These are phyloP conservation scores for Archivesica marissinica DNA, from an alignment of 1,140 invertebrate species.

Conservation along the genomic window DNA sequence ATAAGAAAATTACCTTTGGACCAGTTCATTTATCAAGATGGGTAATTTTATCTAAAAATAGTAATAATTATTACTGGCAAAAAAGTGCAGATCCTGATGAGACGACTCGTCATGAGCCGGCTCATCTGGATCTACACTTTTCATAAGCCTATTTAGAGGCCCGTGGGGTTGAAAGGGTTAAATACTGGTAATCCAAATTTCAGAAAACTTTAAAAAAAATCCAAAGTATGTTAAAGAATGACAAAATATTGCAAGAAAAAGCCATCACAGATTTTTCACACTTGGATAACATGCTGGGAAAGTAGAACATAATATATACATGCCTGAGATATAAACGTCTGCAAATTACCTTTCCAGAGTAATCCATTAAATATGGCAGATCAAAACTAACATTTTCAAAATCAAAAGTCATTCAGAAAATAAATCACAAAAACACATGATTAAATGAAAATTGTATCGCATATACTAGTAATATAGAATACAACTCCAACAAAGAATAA, in stretches of 20 bases:
- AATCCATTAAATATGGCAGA: slow-evolving; percentile 10
- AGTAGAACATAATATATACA: slow-evolving; percentile 33
- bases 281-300: slow-evolving; percentile 20
- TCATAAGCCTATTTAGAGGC: too few relatives aligned
- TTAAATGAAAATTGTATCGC: slow-evolving; percentile 2
- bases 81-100: too few relatives aligned
- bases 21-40: too few relatives aligned
- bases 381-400: slow-evolving; percentile 7
- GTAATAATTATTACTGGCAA: too few relatives aligned
- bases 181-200: too few relatives aligned
- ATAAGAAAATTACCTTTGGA: too few relatives aligned
- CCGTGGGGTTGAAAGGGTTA: too few relatives aligned
- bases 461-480: not conserved
- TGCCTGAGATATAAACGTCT: slow-evolving; percentile 23
- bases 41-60: too few relatives aligned
- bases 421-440: not conserved
- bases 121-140: too few relatives aligned
- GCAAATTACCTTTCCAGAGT: not conserved
- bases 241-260: slow-evolving; percentile 18
- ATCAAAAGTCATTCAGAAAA: slow-evolving; percentile 25
- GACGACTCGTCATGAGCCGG: too few relatives aligned
- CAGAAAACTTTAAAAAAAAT: too few relatives aligned
- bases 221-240: too few relatives aligned
- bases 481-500: slow-evolving; percentile 23
- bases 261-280: slow-evolving; percentile 29